phyloP scores from a whole-genome alignment of 2,888 invertebrate species.

The Philopedon plagiatum region DNA sequence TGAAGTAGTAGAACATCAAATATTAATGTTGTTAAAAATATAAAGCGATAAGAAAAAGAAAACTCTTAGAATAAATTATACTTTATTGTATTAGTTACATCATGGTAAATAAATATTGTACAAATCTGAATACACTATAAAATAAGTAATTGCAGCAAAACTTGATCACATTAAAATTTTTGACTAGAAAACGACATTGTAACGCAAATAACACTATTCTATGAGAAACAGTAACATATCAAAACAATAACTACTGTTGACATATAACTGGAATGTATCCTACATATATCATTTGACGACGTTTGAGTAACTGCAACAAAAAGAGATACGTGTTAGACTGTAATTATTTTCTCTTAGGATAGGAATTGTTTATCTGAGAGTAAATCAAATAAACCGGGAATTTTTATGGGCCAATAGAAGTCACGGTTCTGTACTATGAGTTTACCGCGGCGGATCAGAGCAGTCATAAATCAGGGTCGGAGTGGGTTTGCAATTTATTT shows the following conservation, averaged over 20 bases:
- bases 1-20: too few relatives aligned
- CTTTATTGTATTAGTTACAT: conserved; percentile 7
- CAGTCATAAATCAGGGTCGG: too few relatives aligned
- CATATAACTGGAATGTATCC: conserved; percentile 11
- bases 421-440: too few relatives aligned
- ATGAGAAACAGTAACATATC: conserved; percentile 14
- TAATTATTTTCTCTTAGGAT: not conserved
- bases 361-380: too few relatives aligned
- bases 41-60: not conserved
- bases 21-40: not conserved
- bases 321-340: not conserved
- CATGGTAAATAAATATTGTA: conserved; percentile 8
- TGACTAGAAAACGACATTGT: conserved; percentile 30
- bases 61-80: conserved; percentile 6
- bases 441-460: too few relatives aligned
- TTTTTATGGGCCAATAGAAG: too few relatives aligned
- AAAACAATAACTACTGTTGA: conserved; percentile 14
- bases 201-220: conserved; percentile 1
- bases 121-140: conserved; percentile 16
- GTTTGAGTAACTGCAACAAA: conserved; percentile 36
- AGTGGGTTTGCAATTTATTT: too few relatives aligned
- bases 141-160: conserved; percentile 32
- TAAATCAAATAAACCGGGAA: too few relatives aligned
- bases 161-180: conserved; percentile 29
- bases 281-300: conserved; percentile 12